Evolutionary conservation across 2,113 vertebrate species (phyloP).

Genomic region (Anhinga anhinga): DNA sequence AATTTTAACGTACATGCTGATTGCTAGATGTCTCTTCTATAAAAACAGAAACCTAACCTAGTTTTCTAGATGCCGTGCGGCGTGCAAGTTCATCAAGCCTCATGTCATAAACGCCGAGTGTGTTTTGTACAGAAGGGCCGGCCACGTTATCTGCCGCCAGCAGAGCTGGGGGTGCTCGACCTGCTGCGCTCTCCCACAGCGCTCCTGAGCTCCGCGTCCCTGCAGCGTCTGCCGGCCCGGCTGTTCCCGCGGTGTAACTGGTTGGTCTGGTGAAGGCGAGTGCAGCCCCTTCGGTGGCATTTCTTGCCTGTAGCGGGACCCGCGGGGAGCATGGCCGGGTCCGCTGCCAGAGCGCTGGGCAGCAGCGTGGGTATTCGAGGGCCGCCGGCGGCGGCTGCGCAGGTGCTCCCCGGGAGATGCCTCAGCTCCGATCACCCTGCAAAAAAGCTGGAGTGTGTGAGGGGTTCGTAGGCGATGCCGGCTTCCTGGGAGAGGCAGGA

Average conservation of each 20-base stretch:
- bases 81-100: not conserved
- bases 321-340: accelerated
- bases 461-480: not conserved
- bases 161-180: not conserved
- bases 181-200: accelerated
- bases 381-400: not conserved
- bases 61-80: accelerated
- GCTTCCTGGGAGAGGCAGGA: not conserved
- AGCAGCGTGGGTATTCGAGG: not conserved
- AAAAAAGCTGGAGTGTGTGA: no score
- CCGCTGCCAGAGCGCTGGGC: not conserved
- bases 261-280: not conserved
- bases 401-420: not conserved
- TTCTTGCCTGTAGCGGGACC: no score
- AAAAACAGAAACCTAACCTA: not conserved
- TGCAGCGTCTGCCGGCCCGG: accelerated
- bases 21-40: not conserved
- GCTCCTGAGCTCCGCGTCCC: accelerated
- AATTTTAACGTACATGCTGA: not conserved
- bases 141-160: accelerated
- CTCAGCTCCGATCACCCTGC: not conserved
- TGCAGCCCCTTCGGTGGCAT: accelerated
- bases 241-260: accelerated
- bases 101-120: accelerated
- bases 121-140: no score